Evolutionary conservation across 2,797 vertebrate genomes (phyloP).

Genomic region (Leuciscus waleckii): DNA sequence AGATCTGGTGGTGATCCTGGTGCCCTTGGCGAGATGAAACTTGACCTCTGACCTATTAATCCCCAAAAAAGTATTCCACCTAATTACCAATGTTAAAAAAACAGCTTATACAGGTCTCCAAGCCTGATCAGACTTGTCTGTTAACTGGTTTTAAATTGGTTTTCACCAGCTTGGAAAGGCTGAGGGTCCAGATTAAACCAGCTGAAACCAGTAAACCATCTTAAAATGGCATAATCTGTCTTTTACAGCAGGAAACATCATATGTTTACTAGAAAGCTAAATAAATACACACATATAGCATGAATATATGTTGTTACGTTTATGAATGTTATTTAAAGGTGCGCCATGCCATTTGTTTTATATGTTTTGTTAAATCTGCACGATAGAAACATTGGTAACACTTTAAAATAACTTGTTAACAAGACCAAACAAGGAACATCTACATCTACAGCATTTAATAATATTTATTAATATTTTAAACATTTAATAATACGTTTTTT

Average conservation of each 20-base stretch:
- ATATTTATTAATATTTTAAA: background rate
- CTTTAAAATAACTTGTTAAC: background rate
- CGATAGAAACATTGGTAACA: background rate
- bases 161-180: background rate
- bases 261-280: background rate
- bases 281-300: background rate
- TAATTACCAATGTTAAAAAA: background rate
- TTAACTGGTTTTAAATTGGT: background rate
- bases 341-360: background rate
- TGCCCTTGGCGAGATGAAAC: background rate
- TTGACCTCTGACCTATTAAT: background rate
- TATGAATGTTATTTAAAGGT: background rate
- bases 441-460: background rate
- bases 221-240: background rate
- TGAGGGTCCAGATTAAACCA: constrained; percentile 9
- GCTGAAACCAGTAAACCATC: background rate
- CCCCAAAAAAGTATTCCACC: background rate
- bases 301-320: background rate
- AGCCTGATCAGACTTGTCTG: background rate
- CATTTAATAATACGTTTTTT: background rate
- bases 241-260: background rate
- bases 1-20: background rate
- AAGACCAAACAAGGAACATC: background rate
- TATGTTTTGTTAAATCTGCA: background rate
- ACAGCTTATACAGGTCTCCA: background rate